A percentile compares a stretch with the other conserved stretches of the same genome.
Conservation (phyloP, 2,797 vertebrate species). For the Sibirionetta formosa region DNA sequence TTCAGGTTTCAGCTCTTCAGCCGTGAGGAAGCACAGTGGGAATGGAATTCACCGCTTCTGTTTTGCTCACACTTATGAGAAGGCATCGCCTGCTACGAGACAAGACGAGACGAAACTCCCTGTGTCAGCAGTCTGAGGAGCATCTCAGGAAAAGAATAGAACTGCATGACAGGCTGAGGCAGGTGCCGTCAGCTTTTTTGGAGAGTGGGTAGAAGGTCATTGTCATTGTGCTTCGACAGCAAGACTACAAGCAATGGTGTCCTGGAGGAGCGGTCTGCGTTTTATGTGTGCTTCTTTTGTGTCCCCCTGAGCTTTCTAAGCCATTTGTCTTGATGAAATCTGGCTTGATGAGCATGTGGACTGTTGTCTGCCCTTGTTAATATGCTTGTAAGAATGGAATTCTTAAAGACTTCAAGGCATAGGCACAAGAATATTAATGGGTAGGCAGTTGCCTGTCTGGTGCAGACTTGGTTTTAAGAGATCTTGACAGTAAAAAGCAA, state of each 20-base stretch:
- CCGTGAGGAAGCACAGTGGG: not conserved
- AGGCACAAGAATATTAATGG: not conserved
- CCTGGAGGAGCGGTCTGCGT: not conserved
- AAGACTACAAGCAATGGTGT: not conserved
- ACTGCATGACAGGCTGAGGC: not conserved
- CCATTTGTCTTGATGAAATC: not conserved
- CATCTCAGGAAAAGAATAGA: not conserved
- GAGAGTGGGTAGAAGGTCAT: not conserved
- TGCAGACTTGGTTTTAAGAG: not conserved
- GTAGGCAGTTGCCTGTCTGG: not conserved
- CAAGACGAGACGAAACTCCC: accelerated
- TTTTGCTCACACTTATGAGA: not conserved
- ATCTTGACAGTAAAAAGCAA: not conserved
- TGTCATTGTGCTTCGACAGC: not conserved
- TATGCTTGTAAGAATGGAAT: not conserved
- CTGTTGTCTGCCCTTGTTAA: not conserved
- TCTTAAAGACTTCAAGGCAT: not conserved
- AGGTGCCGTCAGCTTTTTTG: not conserved
- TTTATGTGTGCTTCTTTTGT: not conserved
- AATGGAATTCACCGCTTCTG: not conserved
- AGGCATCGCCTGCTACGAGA: not conserved
- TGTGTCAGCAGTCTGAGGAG: not conserved
- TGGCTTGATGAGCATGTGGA: not conserved
- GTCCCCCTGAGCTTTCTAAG: not conserved
- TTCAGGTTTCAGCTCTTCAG: not conserved